Evolutionary conservation across 2,888 invertebrate species (phyloP), one percentile per base, ranked within the genome.

Genomic region (Agriopis leucophaearia): DNA sequence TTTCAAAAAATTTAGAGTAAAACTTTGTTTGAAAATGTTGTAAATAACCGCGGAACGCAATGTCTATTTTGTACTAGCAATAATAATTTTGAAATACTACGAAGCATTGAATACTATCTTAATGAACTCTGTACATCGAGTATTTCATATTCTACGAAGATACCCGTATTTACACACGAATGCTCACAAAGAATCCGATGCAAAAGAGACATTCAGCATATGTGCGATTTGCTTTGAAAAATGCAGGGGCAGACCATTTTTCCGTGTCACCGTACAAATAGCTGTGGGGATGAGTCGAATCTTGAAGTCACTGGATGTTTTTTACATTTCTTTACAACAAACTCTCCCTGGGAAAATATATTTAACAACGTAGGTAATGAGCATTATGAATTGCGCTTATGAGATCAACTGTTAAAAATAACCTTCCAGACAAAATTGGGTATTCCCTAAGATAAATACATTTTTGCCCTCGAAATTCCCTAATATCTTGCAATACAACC

Each of bases 211-310:
- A 74, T 81, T 77, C 78, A 78, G 77, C 74, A 81, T 77, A 73
- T 76, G 74, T 61, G 78, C 79, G 0, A 27, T 27, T 27, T 27
- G 27, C 27, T 27, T 0, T 81, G 79, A 80, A 81, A 87, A 88
- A 87, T 84, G 88, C 85, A 82, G 84, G 83, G 73, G 77, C 76
- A 78, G 78, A 82, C 84, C 80, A 88, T 88, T 86, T 88, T 85
- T 87, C 86, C 83, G 80, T 85, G 88, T 88, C 87, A 83, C 81
- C 81, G 76, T 82, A 84, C 88, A 89, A 89, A 90, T 87, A 88
- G 86, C 88, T 83, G 80, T 71, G 77, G 77, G 82, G 83, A 87
- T 85, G 84, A 84, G 82, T 84, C 81, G 83, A 86, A 86, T 87
- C 84, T 85, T 81, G 80, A 81, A 83, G 82, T 82, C 80, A 73